Conservation (phyloP, 2,113 vertebrate species). For the Leucopternis melanops region DNA sequence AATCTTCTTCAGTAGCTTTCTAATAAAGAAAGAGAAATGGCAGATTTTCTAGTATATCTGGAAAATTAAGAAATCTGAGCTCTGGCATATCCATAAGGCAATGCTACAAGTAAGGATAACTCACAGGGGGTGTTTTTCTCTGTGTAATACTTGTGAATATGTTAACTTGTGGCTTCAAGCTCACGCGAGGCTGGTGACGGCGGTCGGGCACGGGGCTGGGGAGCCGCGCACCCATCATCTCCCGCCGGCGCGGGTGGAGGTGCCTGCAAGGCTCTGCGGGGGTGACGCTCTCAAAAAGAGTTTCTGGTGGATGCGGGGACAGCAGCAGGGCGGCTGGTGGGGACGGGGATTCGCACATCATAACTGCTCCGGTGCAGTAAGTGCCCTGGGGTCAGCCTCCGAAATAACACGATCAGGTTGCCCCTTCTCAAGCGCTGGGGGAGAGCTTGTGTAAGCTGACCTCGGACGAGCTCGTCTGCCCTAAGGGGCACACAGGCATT, state of each 20-base stretch:
- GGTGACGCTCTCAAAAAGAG: background rate
- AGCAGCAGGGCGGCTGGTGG: background rate
- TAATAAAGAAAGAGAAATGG: background rate
- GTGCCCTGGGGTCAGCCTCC: too few relatives aligned
- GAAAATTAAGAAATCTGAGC: background rate
- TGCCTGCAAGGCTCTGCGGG: rapidly evolving
- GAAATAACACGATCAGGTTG: rapidly evolving
- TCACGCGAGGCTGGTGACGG: background rate
- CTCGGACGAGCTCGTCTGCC: rapidly evolving
- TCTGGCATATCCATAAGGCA: background rate
- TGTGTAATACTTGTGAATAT: background rate
- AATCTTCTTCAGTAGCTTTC: background rate
- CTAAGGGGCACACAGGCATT: background rate
- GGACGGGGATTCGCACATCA: rapidly evolving
- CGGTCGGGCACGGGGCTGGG: rapidly evolving
- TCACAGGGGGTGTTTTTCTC: background rate
- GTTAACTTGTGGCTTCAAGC: background rate
- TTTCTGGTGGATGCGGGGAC: rapidly evolving
- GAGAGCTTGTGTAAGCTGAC: background rate
- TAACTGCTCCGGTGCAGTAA: rapidly evolving
- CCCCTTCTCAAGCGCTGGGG: rapidly evolving
- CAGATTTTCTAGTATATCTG: background rate
- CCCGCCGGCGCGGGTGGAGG: background rate
- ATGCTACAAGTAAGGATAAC: background rate
- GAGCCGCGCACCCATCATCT: background rate